phyloP scores from a whole-genome alignment of 2,888 invertebrate genomes.

The Polylopha cassiicola region DNA sequence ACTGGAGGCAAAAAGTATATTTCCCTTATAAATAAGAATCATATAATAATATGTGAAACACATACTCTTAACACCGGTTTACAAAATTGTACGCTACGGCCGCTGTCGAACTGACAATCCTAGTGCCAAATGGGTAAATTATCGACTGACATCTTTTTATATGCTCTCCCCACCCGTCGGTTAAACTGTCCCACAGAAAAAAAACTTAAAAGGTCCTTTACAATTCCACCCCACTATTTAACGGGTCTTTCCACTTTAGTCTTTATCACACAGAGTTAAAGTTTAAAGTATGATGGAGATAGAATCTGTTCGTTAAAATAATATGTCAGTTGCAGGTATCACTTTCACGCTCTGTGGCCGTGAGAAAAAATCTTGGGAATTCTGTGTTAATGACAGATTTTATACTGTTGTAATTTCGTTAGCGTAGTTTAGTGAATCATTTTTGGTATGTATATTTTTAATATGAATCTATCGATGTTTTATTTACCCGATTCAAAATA shows the following conservation, averaged over 20 bases:
- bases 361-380: conserved; percentile 29
- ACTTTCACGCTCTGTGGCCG: conserved; percentile 32
- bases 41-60: too few relatives aligned
- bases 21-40: too few relatives aligned
- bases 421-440: conserved; percentile 5
- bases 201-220: not conserved
- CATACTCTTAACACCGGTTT: too few relatives aligned
- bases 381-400: conserved; percentile 3
- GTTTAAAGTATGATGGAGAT: conserved; percentile 6
- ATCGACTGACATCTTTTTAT: conserved; percentile 4
- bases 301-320: conserved; percentile 7
- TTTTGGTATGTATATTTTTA: too few relatives aligned
- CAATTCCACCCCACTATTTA: not conserved
- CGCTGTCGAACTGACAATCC: too few relatives aligned
- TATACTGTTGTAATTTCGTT: too few relatives aligned
- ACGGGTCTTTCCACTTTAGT: not conserved
- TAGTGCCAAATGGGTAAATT: conserved; percentile 9
- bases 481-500: too few relatives aligned
- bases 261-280: not conserved
- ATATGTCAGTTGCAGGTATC: conserved; percentile 25
- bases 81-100: too few relatives aligned
- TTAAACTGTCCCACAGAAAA: conserved; percentile 10
- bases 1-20: too few relatives aligned
- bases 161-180: conserved; percentile 11
- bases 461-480: too few relatives aligned